Evolutionary conservation across 2,888 invertebrate species (phyloP).

Genomic region (Cephus rjabovi): DNA sequence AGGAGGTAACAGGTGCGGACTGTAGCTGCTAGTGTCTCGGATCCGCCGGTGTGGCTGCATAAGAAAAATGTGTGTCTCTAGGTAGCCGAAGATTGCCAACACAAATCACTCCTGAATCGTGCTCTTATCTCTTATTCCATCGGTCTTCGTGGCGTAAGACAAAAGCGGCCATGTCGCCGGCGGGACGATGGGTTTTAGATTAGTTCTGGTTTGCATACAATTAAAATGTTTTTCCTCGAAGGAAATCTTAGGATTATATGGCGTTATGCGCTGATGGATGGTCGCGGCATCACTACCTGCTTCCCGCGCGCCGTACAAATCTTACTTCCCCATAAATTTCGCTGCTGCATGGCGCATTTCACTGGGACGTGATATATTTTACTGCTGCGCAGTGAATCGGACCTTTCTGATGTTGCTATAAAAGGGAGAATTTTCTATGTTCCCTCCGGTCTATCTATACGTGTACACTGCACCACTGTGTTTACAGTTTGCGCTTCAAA

Average conservation of each 20-base stretch:
- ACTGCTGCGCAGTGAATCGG: neutral
- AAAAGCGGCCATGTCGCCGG: slow-evolving; percentile 12
- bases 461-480: neutral
- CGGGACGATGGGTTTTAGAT: slow-evolving; percentile 9
- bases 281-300: neutral
- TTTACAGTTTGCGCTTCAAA: neutral
- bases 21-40: neutral
- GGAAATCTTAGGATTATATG: slow-evolving; percentile 8
- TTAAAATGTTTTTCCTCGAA: slow-evolving; percentile 14
- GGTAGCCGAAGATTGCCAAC: slow-evolving; percentile 1
- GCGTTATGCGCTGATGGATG: neutral
- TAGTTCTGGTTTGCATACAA: slow-evolving; percentile 14
- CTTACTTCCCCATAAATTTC: neutral
- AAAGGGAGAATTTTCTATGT: neutral
- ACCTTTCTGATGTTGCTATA: neutral
- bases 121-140: slow-evolving; percentile 14
- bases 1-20: neutral
- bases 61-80: neutral
- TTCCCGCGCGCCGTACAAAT: neutral
- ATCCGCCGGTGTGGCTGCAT: neutral
- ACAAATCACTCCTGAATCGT: slow-evolving; percentile 16
- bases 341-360: neutral
- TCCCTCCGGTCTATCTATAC: neutral
- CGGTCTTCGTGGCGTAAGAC: slow-evolving; percentile 13
- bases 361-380: neutral